These are phyloP conservation scores for Diarsia mendica DNA, from an alignment of 2,888 invertebrate genomes.

Conservation along the genomic window DNA sequence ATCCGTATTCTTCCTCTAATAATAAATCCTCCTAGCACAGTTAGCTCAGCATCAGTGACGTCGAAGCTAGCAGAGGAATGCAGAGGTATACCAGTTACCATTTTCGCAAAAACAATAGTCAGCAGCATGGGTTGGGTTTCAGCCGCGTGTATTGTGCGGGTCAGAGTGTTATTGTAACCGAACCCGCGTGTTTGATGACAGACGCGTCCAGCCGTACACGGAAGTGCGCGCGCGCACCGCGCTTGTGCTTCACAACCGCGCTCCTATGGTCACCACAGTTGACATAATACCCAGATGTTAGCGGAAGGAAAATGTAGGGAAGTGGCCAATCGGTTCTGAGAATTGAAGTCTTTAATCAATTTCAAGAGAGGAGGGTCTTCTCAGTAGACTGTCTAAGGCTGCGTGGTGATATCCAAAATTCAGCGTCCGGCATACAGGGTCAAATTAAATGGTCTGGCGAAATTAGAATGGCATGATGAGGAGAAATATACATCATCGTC, in stretches of 20 bases:
- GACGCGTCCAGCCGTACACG: constrained; percentile 28
- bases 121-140: constrained; percentile 34
- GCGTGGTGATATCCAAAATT: no score
- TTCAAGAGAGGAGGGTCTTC: neutral
- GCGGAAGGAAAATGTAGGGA: constrained; percentile 6
- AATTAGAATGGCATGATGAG: neutral
- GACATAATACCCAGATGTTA: neutral
- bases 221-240: constrained; percentile 33
- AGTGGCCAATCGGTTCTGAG: neutral
- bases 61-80: constrained; percentile 30
- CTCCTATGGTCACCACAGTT: neutral
- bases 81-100: constrained; percentile 5
- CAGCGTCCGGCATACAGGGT: neutral
- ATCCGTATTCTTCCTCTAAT: neutral
- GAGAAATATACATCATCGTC: neutral
- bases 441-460: neutral
- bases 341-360: neutral
- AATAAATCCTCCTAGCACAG: neutral
- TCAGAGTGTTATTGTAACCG: constrained; percentile 54
- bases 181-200: constrained; percentile 48
- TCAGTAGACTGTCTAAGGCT: neutral
- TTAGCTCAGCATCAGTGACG: neutral
- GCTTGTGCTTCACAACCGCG: neutral
- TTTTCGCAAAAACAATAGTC: constrained; percentile 52
- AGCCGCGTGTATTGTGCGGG: constrained; percentile 47